Evolutionary conservation across 2,888 invertebrate species (phyloP), one percentile per base, ranked within the genome.

Genomic region (Lycia hirtaria): DNA sequence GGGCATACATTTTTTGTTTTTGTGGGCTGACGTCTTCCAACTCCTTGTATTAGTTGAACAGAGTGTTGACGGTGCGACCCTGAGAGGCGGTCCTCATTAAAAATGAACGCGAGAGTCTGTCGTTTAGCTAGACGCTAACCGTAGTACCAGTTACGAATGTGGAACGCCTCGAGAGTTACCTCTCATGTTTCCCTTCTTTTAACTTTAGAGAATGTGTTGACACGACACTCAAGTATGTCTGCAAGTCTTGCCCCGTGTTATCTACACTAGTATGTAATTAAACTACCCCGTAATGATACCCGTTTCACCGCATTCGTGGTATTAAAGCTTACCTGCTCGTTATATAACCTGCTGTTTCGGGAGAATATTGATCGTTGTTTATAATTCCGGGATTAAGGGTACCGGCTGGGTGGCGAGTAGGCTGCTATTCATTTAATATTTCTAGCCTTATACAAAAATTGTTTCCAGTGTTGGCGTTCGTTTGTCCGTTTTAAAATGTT

Each of bases 81-180:
- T 59, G 61, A 67, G 59, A 62, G 65, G 60, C 60, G 56, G 64
- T 35, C 72, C 73, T 81, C 81, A 76, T 86, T 85, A 85, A 83
- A 80, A 82, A 78, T 81, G 72, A 75, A 78, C 62, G 54, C 60
- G 66, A 72, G 70, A 48, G 48, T 47, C 38, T 73, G 73, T 71
- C 72, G 73, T 76, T 80, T 78, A 76, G 73, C 66, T 68, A 65
- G 68, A 52, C 12, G 65, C 65, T 65, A 67, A 35, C 24, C 33
- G 7, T 24, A 17, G 17, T 17, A 41, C 67, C 64, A 67, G 35
- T 49, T 9, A 59, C 63, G 75, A 75, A 82, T 81, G 73, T 83
- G 68, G 85, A 76, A 68, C 78, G 64, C 65, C 75, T 68, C 76
- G 65, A 83, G 80, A 72, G 80, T 61, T 64, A 47, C 59, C 73